Base-by-base conservation (phyloP, 1,140 invertebrate genomes). In the Zophobas morio region DNA sequence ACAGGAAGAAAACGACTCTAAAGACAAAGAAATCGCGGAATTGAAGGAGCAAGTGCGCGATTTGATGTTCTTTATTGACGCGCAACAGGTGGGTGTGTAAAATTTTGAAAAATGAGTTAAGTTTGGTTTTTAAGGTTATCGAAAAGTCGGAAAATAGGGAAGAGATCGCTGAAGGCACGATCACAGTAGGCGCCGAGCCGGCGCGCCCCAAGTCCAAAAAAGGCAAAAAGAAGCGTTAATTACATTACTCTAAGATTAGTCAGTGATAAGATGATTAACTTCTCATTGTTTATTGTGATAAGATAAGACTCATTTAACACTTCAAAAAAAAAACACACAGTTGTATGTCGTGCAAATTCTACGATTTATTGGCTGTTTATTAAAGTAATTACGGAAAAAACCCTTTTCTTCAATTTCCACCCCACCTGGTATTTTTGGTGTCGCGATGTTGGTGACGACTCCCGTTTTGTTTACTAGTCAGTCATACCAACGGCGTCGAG, bases 11-110 rank as follows among this genome's bases (percentile, higher is more conserved):
- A 88, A 89, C 81, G 83, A 80, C 6, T 77, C 80, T 33, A 93
- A 93, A 84, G 91, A 94, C 57, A 84, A 89, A 81, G 94, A 98
- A 90, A 89, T 98, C 1, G 76, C 84, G 0, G 96, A 98, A 8
- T 88, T 99, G 5, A 91, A 94, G 81, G 97, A 99, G 80, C 97
- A 99, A 88, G 88, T 99, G 0, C 88, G 95, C 6, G 98, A 99
- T 90, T 88, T 99, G 0, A 98, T 99, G 96, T 97, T 99, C 88
- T 98, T 94, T 85, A 90, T 99, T 71, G 96, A 99, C 82, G 96
- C 96, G 5, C 93, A 95, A 83, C 89, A 93, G 33, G 88, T 85
- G 84, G 77, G 83, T 86, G 20, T 79, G 75, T 74, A 35, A 42
- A 40, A 36, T 73, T 53, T 20, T 6, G 6, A 51, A 42, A 49